A percentile compares a stretch with the other conserved stretches of the same genome.
These are phyloP conservation scores for Coboldia fuscipes DNA, from an alignment of 1,140 invertebrate species.

Conservation along the genomic window DNA sequence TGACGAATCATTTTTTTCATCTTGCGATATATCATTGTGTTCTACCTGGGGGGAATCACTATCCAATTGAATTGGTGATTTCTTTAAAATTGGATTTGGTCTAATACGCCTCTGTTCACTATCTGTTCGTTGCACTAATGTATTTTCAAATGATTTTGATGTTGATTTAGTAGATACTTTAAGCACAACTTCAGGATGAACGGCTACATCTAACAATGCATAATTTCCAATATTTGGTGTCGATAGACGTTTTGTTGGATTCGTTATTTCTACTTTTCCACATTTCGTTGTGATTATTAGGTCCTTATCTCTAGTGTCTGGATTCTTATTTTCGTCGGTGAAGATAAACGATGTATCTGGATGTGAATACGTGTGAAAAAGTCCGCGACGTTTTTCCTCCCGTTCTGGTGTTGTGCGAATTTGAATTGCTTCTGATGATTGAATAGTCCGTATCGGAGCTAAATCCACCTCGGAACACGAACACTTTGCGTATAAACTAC, in stretches of 20 bases:
- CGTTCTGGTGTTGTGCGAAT: background rate
- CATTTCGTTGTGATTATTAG: constrained; percentile 3
- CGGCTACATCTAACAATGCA: constrained; percentile 4
- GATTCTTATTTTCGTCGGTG: constrained; percentile 8
- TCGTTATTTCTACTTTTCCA: constrained; percentile 5
- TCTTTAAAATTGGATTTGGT: no score
- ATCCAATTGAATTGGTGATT: no score
- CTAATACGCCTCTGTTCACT: no score
- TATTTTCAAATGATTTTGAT: background rate
- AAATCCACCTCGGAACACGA: background rate
- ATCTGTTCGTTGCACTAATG: no score
- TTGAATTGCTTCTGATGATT: background rate
- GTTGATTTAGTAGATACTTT: constrained; percentile 6
- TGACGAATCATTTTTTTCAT: no score
- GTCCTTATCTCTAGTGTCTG: constrained; percentile 1
- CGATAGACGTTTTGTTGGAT: constrained; percentile 7
- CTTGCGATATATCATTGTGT: no score
- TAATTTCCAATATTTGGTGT: constrained; percentile 7
- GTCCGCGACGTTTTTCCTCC: background rate
- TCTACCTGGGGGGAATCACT: no score
- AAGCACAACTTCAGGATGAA: constrained; percentile 7
- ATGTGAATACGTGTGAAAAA: constrained; percentile 9
- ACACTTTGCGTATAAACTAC: constrained; percentile 9
- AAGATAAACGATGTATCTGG: constrained; percentile 9
- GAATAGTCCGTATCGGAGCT: background rate